These are phyloP conservation scores for Crotalus viridis DNA, from an alignment of 2,113 vertebrate genomes.

Conservation along the genomic window DNA sequence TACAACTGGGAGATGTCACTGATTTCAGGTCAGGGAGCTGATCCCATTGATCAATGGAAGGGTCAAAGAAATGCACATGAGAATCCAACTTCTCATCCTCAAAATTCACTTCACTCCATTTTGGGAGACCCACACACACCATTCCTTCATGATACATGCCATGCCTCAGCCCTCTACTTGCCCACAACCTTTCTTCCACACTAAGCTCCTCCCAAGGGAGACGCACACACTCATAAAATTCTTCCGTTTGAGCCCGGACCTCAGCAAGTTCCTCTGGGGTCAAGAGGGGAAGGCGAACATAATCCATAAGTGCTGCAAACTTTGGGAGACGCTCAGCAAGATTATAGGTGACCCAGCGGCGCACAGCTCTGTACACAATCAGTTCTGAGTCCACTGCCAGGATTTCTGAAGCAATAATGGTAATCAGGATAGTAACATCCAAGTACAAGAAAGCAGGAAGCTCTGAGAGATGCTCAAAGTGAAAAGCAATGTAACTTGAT, in stretches of 20 bases:
- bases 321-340: slow-evolving; percentile 74
- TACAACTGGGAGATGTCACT: slow-evolving; percentile 75
- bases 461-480: slow-evolving; percentile 74
- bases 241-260: not conserved
- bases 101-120: slow-evolving; percentile 67
- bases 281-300: slow-evolving; percentile 75
- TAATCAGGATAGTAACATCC: slow-evolving; percentile 74
- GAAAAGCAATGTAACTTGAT: slow-evolving; percentile 73
- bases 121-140: slow-evolving; percentile 77
- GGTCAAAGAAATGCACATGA: slow-evolving; percentile 80
- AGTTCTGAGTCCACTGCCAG: slow-evolving; percentile 75
- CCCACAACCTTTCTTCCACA: slow-evolving; percentile 65
- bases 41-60: slow-evolving; percentile 77
- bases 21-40: slow-evolving; percentile 75
- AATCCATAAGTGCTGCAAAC: slow-evolving; percentile 73
- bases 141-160: slow-evolving; percentile 83
- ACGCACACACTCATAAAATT: slow-evolving; percentile 25
- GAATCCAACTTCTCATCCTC: slow-evolving; percentile 64
- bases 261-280: slow-evolving; percentile 69
- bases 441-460: slow-evolving; percentile 77
- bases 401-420: slow-evolving; percentile 76
- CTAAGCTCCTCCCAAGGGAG: slow-evolving; percentile 72
- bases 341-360: slow-evolving; percentile 75
- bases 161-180: slow-evolving; percentile 70
- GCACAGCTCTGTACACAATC: slow-evolving; percentile 75